Evolutionary conservation across 2,113 vertebrate genomes (phyloP).

Genomic region (Bungarus multicinctus): DNA sequence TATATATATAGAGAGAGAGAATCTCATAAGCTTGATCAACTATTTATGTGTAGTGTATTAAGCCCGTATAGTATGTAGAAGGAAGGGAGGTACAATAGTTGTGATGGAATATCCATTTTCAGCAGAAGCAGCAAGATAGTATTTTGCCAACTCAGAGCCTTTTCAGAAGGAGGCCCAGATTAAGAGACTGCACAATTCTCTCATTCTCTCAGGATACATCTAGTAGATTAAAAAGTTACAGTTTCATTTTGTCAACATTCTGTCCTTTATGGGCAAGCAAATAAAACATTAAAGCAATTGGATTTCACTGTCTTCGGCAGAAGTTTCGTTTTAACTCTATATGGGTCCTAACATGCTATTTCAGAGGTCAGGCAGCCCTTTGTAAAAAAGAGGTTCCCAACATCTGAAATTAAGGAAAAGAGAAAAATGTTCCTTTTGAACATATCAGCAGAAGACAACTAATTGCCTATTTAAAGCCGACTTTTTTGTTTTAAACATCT

Average conservation of each 20-base stretch:
- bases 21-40: too few species aligned
- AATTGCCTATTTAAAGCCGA: not conserved
- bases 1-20: not conserved
- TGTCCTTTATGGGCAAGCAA: not conserved
- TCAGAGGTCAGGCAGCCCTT: not conserved
- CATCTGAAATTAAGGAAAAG: not conserved
- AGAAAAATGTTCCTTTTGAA: not conserved
- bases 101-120: too few species aligned
- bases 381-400: not conserved
- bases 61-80: too few species aligned
- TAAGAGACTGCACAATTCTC: too few species aligned
- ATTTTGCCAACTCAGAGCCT: too few species aligned
- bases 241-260: too few species aligned
- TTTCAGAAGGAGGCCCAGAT: too few species aligned
- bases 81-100: too few species aligned
- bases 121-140: too few species aligned
- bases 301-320: not conserved
- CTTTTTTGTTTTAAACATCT: not conserved
- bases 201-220: too few species aligned
- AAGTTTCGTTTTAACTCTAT: not conserved
- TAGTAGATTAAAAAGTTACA: too few species aligned
- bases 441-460: not conserved
- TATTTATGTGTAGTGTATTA: too few species aligned
- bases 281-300: not conserved
- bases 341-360: not conserved